These are phyloP conservation scores for Hymenochirus boettgeri DNA, from an alignment of 2,113 vertebrate genomes.

Conservation along the genomic window DNA sequence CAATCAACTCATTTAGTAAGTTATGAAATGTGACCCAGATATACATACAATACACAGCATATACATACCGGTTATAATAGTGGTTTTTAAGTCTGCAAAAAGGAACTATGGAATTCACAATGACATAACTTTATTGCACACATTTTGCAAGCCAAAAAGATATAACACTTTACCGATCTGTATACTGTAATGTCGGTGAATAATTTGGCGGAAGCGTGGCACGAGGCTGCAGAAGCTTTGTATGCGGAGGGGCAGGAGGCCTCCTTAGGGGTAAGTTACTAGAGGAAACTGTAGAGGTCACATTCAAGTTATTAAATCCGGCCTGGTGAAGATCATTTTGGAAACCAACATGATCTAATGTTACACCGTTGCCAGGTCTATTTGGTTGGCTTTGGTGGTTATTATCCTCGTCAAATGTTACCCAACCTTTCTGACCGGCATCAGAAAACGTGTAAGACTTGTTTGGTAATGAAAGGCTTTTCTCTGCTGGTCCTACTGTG, in stretches of 20 bases:
- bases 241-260: constrained; percentile 60
- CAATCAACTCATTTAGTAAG: background rate
- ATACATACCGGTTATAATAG: no score
- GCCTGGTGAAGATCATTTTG: constrained; percentile 37
- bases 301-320: constrained; percentile 64
- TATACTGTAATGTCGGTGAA: constrained; percentile 61
- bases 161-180: constrained; percentile 70
- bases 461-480: constrained; percentile 46
- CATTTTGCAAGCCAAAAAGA: constrained; percentile 51
- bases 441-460: constrained; percentile 45
- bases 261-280: constrained; percentile 57
- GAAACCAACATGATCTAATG: constrained; percentile 42
- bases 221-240: constrained; percentile 52
- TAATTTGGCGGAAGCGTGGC: constrained; percentile 50
- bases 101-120: constrained; percentile 57
- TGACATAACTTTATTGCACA: constrained; percentile 64
- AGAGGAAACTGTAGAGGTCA: constrained; percentile 56
- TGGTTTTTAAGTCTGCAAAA: constrained; percentile 52
- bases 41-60: constrained; percentile 50
- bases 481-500: constrained; percentile 47
- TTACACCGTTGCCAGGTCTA: constrained; percentile 42
- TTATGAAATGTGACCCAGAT: constrained; percentile 56
- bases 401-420: constrained; percentile 72
- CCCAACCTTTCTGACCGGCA: constrained; percentile 72
- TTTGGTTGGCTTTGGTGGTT: constrained; percentile 45